Base-by-base conservation (phyloP, 2,888 invertebrate genomes). In the Melieria omissa region DNA sequence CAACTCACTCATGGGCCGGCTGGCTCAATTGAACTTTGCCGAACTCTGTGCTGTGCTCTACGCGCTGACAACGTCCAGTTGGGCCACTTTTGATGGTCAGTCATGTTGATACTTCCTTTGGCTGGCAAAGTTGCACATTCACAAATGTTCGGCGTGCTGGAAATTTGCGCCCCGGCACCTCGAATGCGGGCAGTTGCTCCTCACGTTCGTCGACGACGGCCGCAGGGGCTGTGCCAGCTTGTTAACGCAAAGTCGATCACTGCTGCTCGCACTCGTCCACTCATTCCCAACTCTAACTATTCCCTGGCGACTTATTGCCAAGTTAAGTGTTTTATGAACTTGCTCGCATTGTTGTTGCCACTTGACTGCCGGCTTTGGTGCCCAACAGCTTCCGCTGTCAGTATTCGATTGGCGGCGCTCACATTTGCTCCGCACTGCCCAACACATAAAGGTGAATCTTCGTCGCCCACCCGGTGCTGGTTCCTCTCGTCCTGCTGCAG, bases 291-390 rank as follows among this genome's bases (percentile, higher is more conserved):
- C 52, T 52, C 12, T 49, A 10, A 10, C 49, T 49, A 49, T 14
- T 74, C 78, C 78, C 77, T 75, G 72, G 78, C 79, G 78, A 79
- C 79, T 78, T 78, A 78, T 79, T 77, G 79, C 75, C 77, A 75
- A 79, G 80, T 83, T 82, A 82, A 82, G 82, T 82, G 84, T 82
- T 83, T 83, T 83, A 83, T 83, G 83, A 83, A 83, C 82, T 83
- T 65, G 42, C 42, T 29, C 5, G 49, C 57, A 54, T 16, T 14
- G 14, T 10, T 44, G 1, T 12, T 41, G 10, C 4, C 29, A 55
- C 57, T 8, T 46, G 47, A 16, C 41, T 3, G 10, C 7, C 10
- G 9, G 49, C 3, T 5, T 52, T 52, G 12, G 6, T 52, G 6
- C 14, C 12, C 52, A 52, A 8, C 6, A 52, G 52, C 52, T 66